A percentile compares a stretch with the other conserved stretches of the same genome.
Evolutionary conservation across 2,797 vertebrate species (phyloP).

Genomic region (Dendrocincla tyrannina): DNA sequence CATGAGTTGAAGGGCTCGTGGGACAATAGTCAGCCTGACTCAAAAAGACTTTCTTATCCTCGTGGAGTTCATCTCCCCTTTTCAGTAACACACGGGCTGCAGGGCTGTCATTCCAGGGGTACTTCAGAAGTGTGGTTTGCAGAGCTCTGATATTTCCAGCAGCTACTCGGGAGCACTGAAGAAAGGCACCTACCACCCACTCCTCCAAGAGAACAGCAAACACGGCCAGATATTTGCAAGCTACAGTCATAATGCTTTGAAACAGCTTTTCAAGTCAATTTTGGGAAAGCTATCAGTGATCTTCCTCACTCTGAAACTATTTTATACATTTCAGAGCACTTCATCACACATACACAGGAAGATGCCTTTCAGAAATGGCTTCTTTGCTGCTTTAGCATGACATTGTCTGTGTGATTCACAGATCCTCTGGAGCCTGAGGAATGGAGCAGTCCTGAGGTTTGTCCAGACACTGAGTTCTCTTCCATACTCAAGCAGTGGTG

Average conservation of each 20-base stretch:
- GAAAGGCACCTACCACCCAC: conserved; percentile 5
- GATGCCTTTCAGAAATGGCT: neutral
- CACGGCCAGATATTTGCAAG: neutral
- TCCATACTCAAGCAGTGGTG: neutral
- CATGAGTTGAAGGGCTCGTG: neutral
- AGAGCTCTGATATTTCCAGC: neutral
- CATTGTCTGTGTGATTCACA: neutral
- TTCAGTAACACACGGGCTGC: neutral
- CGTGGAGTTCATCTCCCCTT: neutral
- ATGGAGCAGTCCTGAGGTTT: neutral
- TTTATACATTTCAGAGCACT: neutral
- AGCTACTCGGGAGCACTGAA: conserved; percentile 1
- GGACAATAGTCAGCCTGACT: neutral
- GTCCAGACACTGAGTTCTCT: neutral
- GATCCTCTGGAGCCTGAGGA: neutral
- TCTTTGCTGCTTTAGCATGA: neutral
- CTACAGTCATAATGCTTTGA: neutral
- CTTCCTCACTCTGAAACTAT: neutral
- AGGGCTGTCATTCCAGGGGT: neutral
- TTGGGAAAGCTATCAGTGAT: neutral
- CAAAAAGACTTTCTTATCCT: neutral
- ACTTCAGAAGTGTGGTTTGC: neutral
- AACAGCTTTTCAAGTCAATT: neutral
- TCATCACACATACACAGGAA: neutral
- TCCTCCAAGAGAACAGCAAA: neutral